phyloP scores from a whole-genome alignment of 2,888 invertebrate species.

The Yponomeuta cagnagella region DNA sequence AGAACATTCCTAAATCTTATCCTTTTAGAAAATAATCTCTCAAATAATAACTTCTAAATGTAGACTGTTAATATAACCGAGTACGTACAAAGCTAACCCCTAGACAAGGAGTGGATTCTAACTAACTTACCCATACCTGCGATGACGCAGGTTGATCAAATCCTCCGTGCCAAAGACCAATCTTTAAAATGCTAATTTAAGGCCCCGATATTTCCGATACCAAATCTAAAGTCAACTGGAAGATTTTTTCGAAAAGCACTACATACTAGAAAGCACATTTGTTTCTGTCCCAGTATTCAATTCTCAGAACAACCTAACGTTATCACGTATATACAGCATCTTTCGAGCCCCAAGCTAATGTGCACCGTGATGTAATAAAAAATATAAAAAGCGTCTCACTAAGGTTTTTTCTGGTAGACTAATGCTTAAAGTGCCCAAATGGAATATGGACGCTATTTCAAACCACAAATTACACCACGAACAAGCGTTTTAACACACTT shows the following conservation, averaged over 20 bases:
- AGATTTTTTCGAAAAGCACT: not conserved
- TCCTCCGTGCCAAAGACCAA: not conserved
- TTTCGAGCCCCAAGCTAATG: too few species aligned
- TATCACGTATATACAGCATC: not conserved
- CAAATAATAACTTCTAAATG: not conserved
- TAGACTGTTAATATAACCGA: not conserved
- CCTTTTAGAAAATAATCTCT: not conserved
- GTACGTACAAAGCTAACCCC: not conserved
- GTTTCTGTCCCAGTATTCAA: not conserved
- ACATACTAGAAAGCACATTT: not conserved
- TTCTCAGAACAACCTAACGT: not conserved
- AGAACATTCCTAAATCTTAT: not conserved
- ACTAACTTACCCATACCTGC: not conserved
- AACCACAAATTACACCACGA: too few species aligned
- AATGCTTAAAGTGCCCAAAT: too few species aligned
- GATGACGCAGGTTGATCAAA: too few species aligned
- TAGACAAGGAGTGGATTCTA: not conserved
- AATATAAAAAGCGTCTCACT: not conserved
- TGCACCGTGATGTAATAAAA: too few species aligned
- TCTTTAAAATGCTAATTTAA: not conserved
- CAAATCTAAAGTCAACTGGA: not conserved
- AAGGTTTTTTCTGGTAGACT: not conserved
- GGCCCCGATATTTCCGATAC: not conserved
- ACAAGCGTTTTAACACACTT: too few species aligned
- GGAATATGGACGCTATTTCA: too few species aligned